phyloP scores from a whole-genome alignment of 2,113 vertebrate genomes.

The Mastomys coucha region DNA sequence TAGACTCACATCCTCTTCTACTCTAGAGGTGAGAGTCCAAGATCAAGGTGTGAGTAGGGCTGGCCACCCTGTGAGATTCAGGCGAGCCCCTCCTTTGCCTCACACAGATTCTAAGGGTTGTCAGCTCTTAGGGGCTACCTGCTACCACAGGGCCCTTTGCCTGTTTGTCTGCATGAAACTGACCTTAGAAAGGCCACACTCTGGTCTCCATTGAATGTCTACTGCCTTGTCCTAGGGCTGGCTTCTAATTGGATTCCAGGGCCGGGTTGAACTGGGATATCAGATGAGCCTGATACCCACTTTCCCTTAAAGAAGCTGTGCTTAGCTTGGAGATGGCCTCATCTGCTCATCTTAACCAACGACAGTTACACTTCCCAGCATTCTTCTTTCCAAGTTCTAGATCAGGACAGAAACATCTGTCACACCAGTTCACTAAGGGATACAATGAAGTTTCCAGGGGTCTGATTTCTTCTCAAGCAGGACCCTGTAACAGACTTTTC shows the following conservation, averaged over 20 bases:
- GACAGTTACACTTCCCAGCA: background rate
- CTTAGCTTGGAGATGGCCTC: fast-evolving
- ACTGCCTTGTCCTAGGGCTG: background rate
- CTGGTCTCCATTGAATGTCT: background rate
- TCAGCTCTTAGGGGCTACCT: background rate
- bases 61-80: fast-evolving
- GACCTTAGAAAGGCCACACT: background rate
- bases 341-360: fast-evolving
- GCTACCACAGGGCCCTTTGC: fast-evolving
- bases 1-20: fast-evolving
- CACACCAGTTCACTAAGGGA: background rate
- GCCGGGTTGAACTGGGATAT: background rate
- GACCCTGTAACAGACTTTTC: fast-evolving
- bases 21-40: background rate
- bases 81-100: fast-evolving
- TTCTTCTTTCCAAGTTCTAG: background rate
- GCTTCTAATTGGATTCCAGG: background rate
- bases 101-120: background rate
- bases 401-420: fast-evolving
- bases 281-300: background rate
- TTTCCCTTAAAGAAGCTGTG: fast-evolving
- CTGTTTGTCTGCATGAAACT: fast-evolving
- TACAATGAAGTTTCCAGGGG: fast-evolving
- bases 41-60: fast-evolving
- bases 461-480: background rate